phyloP scores from a whole-genome alignment of 30 jellyfish, hydroid and myxozoan genomes.

The Pelagia noctiluca region DNA sequence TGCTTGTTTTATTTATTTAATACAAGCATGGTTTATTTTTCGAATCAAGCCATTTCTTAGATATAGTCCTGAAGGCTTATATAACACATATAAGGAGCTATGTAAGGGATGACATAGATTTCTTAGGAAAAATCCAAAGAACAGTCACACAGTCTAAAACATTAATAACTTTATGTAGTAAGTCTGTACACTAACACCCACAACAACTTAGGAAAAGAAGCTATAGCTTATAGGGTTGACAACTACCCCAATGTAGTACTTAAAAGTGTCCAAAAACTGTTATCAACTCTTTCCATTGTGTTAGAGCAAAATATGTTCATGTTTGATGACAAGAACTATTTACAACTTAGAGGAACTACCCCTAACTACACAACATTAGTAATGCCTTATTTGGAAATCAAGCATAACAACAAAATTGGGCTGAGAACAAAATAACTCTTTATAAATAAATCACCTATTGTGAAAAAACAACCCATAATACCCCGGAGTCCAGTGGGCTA shows the following conservation, averaged over 20 bases:
- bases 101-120: slow-evolving; percentile 26
- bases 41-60: slow-evolving; percentile 15
- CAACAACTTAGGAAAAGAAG: slow-evolving; percentile 18
- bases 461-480: no score
- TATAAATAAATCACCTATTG: no score
- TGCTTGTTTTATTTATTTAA: no score
- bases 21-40: no score
- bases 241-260: neutral
- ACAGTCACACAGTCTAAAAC: no score
- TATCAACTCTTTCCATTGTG: neutral
- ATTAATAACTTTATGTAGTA: neutral
- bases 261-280: neutral
- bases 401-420: neutral
- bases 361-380: slow-evolving; percentile 10
- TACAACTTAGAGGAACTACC: slow-evolving; percentile 15
- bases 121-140: neutral
- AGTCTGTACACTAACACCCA: slow-evolving; percentile 23
- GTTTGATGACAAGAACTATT: neutral
- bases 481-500: no score
- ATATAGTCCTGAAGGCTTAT: slow-evolving; percentile 12
- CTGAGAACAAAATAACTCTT: neutral
- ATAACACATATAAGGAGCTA: neutral
- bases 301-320: slow-evolving; percentile 2
- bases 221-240: slow-evolving; percentile 9
- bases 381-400: slow-evolving; percentile 19